Base-by-base conservation (phyloP, 2,888 invertebrate genomes). In the Eupithecia pulchellata region DNA sequence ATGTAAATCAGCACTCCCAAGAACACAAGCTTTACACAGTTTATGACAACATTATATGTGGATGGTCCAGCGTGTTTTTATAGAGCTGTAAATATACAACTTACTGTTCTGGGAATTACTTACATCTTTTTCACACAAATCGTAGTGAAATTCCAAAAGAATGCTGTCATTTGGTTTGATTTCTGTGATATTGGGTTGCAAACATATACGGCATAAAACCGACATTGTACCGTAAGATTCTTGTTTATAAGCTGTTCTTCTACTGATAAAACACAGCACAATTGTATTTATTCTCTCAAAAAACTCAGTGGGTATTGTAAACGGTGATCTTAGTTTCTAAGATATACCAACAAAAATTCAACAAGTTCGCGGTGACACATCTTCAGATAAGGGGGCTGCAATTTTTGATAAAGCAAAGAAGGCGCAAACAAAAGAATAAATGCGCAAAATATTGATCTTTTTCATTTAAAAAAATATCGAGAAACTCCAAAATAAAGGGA, bases 61-160 rank as follows among this genome's bases (percentile, higher is more conserved):
- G 2, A n/a, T 39, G 17, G 2, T 27, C 55, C 27, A 55, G 13
- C 13, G 1, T 27, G 13, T 13, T 30, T 25, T 25, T 27, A 20
- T 55, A 13, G 5, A 27, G 1, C 11, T 55, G 25, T 55, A 55
- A 6, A 13, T 52, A 25, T 11, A 14, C 9, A 47, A 1, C 11
- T 20, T 11, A 47, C 47, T 20, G 11, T 47, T 0, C n/a, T 47
- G 42, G n/a, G 0, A 47, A 9, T n/a, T 13, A 61, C 61, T 34
- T 34, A 61, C 61, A 34, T 61, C 34, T 36, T 61, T 61, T 34
- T 61, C 61, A 20, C 61, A 61, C 34, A 61, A 36, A 36, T 61
- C 34, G 20, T 36, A 13, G 34, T 61, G 5, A 34, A 61, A 61
- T 25, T 61, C 61, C 13, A 61, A 1, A 5, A 61, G 34, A 14